Conservation (phyloP, 1,140 invertebrate species). For the Cherax quadricarinatus region DNA sequence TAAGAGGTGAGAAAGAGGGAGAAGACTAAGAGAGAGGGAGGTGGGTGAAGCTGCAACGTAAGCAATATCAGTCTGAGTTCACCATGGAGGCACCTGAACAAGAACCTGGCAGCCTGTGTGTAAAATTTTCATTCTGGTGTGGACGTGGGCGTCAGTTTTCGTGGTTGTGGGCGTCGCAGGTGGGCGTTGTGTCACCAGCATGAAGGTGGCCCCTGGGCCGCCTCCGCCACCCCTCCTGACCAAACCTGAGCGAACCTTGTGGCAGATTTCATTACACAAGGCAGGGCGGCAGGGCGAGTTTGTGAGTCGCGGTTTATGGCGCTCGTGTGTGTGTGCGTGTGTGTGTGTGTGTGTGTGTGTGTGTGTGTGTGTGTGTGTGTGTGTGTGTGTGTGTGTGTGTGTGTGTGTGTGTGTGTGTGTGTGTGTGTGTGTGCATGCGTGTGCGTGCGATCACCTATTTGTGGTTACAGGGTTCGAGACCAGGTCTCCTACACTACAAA, state of each 20-base stretch:
- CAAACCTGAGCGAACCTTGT: constrained; percentile 37
- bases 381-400: too few species aligned
- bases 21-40: neutral
- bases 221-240: neutral
- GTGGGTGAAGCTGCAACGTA: neutral
- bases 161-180: neutral
- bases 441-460: too few species aligned
- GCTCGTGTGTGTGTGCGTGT: neutral
- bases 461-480: too few species aligned
- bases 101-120: neutral
- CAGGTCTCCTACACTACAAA: too few species aligned
- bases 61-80: constrained; percentile 7
- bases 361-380: too few species aligned
- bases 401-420: too few species aligned
- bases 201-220: neutral
- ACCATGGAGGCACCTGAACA: constrained; percentile 34
- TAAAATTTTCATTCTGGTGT: constrained; percentile 2
- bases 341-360: too few species aligned
- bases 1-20: neutral
- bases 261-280: constrained; percentile 53
- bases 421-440: neutral
- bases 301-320: constrained; percentile 44
- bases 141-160: constrained; percentile 32
- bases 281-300: constrained; percentile 21
- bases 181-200: neutral